These are phyloP conservation scores for Stenopsyche tienmushanensis DNA, from an alignment of 1,140 invertebrate genomes.

Conservation along the genomic window DNA sequence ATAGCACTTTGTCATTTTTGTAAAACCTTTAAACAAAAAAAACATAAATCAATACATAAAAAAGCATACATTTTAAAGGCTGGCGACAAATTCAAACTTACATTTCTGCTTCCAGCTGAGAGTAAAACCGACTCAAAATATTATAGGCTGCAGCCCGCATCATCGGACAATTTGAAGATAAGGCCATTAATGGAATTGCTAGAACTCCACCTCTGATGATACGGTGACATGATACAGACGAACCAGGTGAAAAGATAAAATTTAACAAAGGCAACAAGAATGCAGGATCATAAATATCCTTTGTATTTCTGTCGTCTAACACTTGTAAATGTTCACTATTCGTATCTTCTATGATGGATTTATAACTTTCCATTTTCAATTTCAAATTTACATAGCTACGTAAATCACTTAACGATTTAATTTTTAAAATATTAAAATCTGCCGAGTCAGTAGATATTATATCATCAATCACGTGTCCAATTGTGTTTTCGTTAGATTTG, in stretches of 20 bases:
- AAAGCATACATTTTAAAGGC: constrained; percentile 5
- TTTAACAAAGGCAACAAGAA: constrained; percentile 72
- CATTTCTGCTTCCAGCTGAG: constrained; percentile 66
- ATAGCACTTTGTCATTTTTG: constrained; percentile 55
- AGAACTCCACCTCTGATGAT: constrained; percentile 65
- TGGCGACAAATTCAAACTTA: constrained; percentile 46
- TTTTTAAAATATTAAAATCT: not conserved
- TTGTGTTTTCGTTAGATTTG: constrained; percentile 36
- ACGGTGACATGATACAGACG: constrained; percentile 64
- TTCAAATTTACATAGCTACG: constrained; percentile 25
- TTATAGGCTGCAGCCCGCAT: constrained; percentile 66
- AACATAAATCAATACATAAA: constrained; percentile 10
- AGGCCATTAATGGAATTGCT: constrained; percentile 62
- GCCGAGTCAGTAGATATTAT: not conserved
- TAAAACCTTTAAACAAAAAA: constrained; percentile 47
- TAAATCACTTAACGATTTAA: constrained; percentile 38
- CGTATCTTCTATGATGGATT: constrained; percentile 10
- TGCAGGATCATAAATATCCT: constrained; percentile 66
- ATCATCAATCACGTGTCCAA: constrained; percentile 17
- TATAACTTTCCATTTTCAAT: constrained; percentile 8
- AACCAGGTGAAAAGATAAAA: constrained; percentile 63
- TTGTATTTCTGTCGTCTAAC: not conserved
- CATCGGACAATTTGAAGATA: constrained; percentile 60
- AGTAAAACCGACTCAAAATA: constrained; percentile 65
- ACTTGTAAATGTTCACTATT: not conserved